Evolutionary conservation across 2,797 vertebrate species (phyloP).

Genomic region (Cottoperca gobio): DNA sequence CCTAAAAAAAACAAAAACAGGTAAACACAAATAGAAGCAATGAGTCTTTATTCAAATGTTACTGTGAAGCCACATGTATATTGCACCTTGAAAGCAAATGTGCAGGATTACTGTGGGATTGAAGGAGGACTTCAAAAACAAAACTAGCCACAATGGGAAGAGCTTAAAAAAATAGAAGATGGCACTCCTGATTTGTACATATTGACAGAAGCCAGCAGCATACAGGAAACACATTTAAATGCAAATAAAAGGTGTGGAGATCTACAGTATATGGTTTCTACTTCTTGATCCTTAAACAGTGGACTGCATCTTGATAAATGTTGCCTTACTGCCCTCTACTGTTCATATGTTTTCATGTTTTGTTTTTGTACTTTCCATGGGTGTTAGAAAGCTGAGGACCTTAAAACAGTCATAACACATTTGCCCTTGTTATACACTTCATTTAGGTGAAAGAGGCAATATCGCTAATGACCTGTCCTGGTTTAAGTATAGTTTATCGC

Average conservation of each 20-base stretch:
- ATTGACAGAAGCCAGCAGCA: neutral
- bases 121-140: neutral
- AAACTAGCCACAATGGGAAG: neutral
- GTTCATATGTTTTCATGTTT: slow-evolving; percentile 1
- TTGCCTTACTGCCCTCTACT: slow-evolving; percentile 27
- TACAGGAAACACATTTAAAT: slow-evolving; percentile 4
- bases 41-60: slow-evolving; percentile 1
- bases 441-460: neutral
- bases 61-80: neutral
- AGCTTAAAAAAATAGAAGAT: neutral
- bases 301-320: neutral
- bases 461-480: neutral
- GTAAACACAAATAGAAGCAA: slow-evolving; percentile 16
- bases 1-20: slow-evolving; percentile 81
- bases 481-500: neutral
- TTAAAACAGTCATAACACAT: neutral
- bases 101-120: neutral
- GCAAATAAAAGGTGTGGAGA: neutral
- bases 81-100: neutral
- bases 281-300: neutral
- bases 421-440: neutral
- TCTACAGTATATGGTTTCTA: neutral
- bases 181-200: neutral
- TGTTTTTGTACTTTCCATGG: neutral
- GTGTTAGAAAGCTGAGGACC: neutral